Conservation (phyloP, 2,797 vertebrate species). For the Acestrorhynchus altus region DNA sequence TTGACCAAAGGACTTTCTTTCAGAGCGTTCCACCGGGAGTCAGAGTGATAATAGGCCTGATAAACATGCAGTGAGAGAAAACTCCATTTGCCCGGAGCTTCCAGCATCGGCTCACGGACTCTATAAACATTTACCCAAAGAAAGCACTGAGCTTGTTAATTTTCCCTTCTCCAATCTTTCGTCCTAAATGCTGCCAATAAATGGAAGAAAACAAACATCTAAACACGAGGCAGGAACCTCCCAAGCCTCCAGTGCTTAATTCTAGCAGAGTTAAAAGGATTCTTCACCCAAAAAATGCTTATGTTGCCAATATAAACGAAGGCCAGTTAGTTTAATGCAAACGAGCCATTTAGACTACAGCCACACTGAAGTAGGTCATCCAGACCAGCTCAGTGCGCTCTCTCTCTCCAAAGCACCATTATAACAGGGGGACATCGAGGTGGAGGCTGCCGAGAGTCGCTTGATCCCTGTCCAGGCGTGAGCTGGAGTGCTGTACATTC, state of each 20-base stretch:
- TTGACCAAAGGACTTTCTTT: not conserved
- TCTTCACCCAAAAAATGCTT: not conserved
- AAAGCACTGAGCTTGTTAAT: not conserved
- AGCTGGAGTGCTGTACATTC: not conserved
- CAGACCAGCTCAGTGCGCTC: not conserved
- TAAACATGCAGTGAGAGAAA: no score
- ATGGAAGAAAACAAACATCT: not conserved
- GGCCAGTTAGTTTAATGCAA: not conserved
- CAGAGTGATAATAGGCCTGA: not conserved
- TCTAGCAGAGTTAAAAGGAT: not conserved
- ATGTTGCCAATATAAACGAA: not conserved
- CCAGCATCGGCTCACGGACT: not conserved
- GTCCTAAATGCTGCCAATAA: not conserved
- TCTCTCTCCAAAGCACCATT: not conserved
- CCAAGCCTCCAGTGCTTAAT: not conserved
- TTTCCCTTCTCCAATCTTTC: not conserved
- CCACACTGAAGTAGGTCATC: not conserved
- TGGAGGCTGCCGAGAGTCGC: conserved; percentile 1
- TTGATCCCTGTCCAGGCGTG: conserved; percentile 17
- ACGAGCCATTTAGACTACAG: conserved; percentile 9
- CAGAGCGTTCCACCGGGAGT: not conserved
- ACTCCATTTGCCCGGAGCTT: no score
- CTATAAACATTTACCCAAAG: not conserved
- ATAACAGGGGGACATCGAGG: not conserved
- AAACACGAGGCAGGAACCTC: not conserved